Conservation (phyloP, 1,140 invertebrate species). For the Monomorium pharaonis region DNA sequence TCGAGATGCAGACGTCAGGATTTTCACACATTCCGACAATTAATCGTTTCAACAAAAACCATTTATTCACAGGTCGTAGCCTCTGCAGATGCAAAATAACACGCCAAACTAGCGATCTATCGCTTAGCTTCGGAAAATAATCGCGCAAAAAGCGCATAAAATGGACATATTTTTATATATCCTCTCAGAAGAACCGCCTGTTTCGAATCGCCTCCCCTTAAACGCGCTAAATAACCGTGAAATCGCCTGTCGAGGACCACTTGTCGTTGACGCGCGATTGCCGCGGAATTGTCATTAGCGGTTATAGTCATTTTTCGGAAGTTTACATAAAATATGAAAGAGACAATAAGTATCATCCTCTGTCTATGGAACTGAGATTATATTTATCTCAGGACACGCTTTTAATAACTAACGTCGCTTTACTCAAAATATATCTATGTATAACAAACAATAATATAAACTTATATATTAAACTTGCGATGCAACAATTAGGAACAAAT, state of each 20-base stretch:
- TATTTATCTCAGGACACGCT: neutral
- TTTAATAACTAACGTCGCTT: constrained; percentile 8
- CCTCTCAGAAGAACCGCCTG: constrained; percentile 44
- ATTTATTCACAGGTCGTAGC: constrained; percentile 58
- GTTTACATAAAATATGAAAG: constrained; percentile 32
- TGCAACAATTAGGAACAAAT: constrained; percentile 44
- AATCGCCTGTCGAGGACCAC: neutral
- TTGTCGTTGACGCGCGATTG: neutral
- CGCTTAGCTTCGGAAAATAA: constrained; percentile 56
- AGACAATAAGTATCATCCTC: neutral
- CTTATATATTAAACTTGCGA: constrained; percentile 41
- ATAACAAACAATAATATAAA: constrained; percentile 37
- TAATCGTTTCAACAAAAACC: constrained; percentile 58
- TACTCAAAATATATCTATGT: constrained; percentile 19
- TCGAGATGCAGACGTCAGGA: constrained; percentile 48
- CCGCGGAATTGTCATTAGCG: neutral
- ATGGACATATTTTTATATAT: constrained; percentile 34
- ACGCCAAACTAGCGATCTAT: constrained; percentile 59
- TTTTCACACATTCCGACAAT: constrained; percentile 53
- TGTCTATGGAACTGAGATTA: neutral
- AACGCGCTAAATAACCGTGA: constrained; percentile 9
- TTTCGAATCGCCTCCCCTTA: constrained; percentile 41
- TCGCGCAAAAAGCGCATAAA: constrained; percentile 50
- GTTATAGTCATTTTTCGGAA: constrained; percentile 16
- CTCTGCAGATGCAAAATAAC: constrained; percentile 58